Evolutionary conservation across 2,113 vertebrate species (phyloP), one percentile per base, ranked within the genome.

Genomic region (Scomber japonicus): DNA sequence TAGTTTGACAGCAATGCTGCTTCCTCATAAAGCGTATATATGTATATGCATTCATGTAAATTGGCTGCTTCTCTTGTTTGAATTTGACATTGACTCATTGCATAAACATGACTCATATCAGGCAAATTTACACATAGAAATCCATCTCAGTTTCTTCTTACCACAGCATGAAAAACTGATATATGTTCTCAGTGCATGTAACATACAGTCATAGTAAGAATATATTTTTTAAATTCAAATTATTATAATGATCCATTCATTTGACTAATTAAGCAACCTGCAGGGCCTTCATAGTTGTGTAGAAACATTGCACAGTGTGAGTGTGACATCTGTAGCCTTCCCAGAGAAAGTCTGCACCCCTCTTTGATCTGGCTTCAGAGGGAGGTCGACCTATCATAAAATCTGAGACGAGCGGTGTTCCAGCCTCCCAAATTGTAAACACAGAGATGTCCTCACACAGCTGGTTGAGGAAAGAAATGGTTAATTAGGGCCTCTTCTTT

Each of bases 341-440:
- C 24, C 65, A 59, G 61, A 74, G 81, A 75, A 83, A 80, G 72
- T 54, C 78, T 87, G 77, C 60, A 35, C 67, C 48, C 44, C 50
- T 80, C 89, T 92, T 92, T 92, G 91, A 92, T 93, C 83, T 54
- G 46, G 65, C 49, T 77, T 86, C 56, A 80, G 75, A 64, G 67
- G 64, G 51, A 81, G 80, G 83, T 64, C 83, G 82, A 78, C 72
- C 82, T 71, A 78, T 88, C 60, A 83, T 84, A 72, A 79, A 87
- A 89, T 86, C 70, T 73, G 84, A 81, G 83, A 72, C 21, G 17
- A 65, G 69, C 72, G 71, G 82, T n/a, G 75, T 80, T 85, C 24
- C 57, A 82, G 69, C 61, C 62, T 86, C 74, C 49, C 49, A 61
- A 82, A 83, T 45, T 71, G 76, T 86, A 87, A 87, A 88, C 80